These are phyloP conservation scores for Porites lobata DNA, from an alignment of 92 coral and sea anemone species.

Conservation along the genomic window DNA sequence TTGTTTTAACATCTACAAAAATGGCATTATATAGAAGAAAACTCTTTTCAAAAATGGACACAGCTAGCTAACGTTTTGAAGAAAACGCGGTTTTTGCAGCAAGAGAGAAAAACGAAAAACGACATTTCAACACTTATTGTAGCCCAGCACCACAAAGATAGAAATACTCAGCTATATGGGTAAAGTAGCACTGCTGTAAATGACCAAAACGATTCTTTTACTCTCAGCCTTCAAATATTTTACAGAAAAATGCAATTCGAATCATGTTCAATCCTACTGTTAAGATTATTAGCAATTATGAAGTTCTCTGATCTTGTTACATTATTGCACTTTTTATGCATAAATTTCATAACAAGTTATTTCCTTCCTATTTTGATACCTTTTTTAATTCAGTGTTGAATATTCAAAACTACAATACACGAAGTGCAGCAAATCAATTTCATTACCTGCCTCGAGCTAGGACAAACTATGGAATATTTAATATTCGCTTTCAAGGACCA, in stretches of 20 bases:
- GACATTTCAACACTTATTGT: too few species aligned
- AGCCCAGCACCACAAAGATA: too few species aligned
- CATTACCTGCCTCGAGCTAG: background rate
- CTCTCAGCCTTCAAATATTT: conserved; percentile 18
- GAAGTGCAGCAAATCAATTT: conserved; percentile 9
- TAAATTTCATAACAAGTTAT: conserved; percentile 25
- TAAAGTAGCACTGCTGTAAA: too few species aligned
- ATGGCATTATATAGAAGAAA: background rate
- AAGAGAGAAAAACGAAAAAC: too few species aligned
- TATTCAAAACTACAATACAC: conserved; percentile 29
- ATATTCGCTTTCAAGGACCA: too few species aligned
- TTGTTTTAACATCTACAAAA: conserved; percentile 45
- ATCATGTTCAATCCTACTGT: conserved; percentile 38
- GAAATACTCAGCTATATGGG: too few species aligned
- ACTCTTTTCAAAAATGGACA: background rate
- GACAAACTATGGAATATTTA: too few species aligned
- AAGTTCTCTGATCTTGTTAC: conserved; percentile 38
- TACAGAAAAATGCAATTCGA: conserved; percentile 23
- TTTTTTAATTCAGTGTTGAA: background rate
- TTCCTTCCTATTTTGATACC: conserved; percentile 1
- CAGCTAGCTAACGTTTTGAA: background rate
- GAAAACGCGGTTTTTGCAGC: background rate
- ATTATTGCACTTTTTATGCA: conserved; percentile 31
- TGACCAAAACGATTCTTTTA: too few species aligned
- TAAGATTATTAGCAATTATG: conserved; percentile 22